Base-by-base conservation (phyloP, 2,797 vertebrate species). In the Chiloscyllium punctatum region DNA sequence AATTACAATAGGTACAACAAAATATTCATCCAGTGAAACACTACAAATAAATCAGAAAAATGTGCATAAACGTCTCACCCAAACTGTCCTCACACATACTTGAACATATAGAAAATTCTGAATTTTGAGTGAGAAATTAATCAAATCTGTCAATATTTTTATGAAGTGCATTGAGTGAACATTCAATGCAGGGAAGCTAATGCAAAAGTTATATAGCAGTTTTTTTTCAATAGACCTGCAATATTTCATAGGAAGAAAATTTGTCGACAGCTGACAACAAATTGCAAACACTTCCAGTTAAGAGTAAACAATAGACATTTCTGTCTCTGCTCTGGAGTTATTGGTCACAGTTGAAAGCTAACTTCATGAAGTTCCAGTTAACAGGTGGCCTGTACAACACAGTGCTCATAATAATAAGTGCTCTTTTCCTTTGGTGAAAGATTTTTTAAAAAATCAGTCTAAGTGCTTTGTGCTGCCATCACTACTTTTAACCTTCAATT, bases 181-280 rank as follows among this genome's bases (percentile, higher is more conserved):
- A 13, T 11, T 69, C 62, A 69, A 18, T 37, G 0, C 3, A 42
- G 62, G n/a, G 8, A 68, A 68, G 21, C 62, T 3, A 51, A n/a
- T 7, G n/a, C 21, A 68, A 69, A 53, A 69, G 90, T 68, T 42
- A 68, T 11, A 37, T 8, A 37, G 62, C 37, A 23, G 62, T 66
- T 23, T n/a, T n/a, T 69, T 91, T 68, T 11, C 18, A 92, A 69
- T 8, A 37, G 90, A 68, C 33, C 90, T 92, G 62, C n/a, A n/a
- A 30, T 91, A 91, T 91, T 66, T 91, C 88, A 66, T n/a, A n/a
- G 90, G 90, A 37, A 37, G 90, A 37, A 21, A 68, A 68, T 92
- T 66, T 92, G 62, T 92, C 18, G 33, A 68, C 90, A 92, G 90
- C 62, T 92, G 90, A 92, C 90, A 37, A 92, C 68, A 92, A 92